Base-by-base conservation (phyloP, 1,140 invertebrate genomes). In the Eumaeus atala region DNA sequence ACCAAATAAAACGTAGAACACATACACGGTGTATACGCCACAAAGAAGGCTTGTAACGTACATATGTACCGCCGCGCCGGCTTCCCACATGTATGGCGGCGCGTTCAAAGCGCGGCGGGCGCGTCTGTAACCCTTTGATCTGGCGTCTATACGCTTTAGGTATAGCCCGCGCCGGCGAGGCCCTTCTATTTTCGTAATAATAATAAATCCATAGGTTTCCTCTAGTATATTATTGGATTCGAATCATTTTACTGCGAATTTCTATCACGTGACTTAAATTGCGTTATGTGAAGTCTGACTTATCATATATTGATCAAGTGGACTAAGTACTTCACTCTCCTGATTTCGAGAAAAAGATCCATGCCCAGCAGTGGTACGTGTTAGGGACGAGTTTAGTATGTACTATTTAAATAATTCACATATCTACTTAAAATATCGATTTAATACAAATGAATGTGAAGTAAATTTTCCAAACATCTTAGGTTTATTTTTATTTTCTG, bases 111-210 rank as follows among this genome's bases (percentile, higher is more conserved):
- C 64, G 63, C 58, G 64, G 54, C 67, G 53, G 62, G 47, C 61
- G 64, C 61, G 64, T 57, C 55, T 57, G 49, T 42, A 64, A 63
- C 64, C 67, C 67, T 73, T 73, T 73, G 70, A 73, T 68, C 67
- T 68, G 57, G 61, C 61, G 64, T 50, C 60, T 55, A 53, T 59
- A 63, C 59, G 58, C 38, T 59, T 55, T 67, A 68, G 56, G 60
- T 74, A 66, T 62, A 60, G 61, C 57, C 54, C 53, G 58, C 58
- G 60, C 61, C 56, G 64, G 37, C 17, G 62, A 53, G 68, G 61
- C 68, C 63, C 65, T 72, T 69, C 64, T 70, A 71, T 70, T 72
- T 67, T 53, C 58, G 64, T 64, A 60, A n/a, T 59, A 56, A 37
- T 58, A 49, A 63, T 58, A 60, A 60, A 28, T 28, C 21, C 21